Evolutionary conservation across 2,888 invertebrate genomes (phyloP).

Genomic region (Leptopilina drosophilae): DNA sequence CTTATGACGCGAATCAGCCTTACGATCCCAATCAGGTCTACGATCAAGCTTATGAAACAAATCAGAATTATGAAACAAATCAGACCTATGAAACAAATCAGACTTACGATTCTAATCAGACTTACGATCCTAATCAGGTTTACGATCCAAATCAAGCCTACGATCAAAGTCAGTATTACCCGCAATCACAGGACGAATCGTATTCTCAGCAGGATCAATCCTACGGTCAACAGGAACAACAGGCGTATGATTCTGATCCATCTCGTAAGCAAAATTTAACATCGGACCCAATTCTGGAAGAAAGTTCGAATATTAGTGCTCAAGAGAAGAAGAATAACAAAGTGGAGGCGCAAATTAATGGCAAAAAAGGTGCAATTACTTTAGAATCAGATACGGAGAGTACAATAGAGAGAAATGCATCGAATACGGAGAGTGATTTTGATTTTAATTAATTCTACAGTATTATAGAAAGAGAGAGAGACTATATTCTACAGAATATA

Average conservation of each 20-base stretch:
- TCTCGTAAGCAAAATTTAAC: constrained; percentile 56
- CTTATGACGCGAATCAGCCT: constrained; percentile 42
- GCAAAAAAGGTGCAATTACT: constrained; percentile 67
- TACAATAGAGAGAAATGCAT: constrained; percentile 71
- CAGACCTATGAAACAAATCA: constrained; percentile 31
- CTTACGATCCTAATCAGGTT: constrained; percentile 40
- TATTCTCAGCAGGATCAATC: constrained; percentile 46
- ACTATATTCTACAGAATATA: no score
- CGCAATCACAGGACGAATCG: constrained; percentile 54
- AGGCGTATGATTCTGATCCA: constrained; percentile 49
- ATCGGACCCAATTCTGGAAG: neutral
- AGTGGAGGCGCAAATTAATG: constrained; percentile 51
- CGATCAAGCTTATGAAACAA: constrained; percentile 36
- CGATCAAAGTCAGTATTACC: constrained; percentile 52
- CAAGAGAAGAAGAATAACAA: constrained; percentile 44
- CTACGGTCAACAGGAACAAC: constrained; percentile 38
- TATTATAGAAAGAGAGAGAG: constrained; percentile 25
- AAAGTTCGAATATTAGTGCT: constrained; percentile 32
- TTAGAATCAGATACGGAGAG: constrained; percentile 74
- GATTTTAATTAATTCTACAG: constrained; percentile 69
- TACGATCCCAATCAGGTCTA: constrained; percentile 47
- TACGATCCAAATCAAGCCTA: constrained; percentile 51
- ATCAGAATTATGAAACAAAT: constrained; percentile 50
- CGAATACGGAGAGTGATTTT: constrained; percentile 74
- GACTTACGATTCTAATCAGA: constrained; percentile 17